Evolutionary conservation across 2,113 vertebrate genomes (phyloP).

Genomic region (Alectura lathami): DNA sequence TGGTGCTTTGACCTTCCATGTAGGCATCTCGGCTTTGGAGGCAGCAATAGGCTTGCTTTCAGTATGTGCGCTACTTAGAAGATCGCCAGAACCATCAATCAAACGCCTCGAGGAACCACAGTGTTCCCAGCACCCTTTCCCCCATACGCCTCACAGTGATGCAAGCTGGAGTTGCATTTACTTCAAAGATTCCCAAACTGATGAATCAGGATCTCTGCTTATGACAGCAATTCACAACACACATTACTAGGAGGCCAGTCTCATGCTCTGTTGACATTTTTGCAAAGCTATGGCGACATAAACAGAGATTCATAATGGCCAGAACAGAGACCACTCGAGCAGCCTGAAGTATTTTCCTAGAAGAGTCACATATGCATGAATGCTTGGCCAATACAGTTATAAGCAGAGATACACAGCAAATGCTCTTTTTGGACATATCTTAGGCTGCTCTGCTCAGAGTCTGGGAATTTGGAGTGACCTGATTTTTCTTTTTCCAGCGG

Average conservation of each 20-base stretch:
- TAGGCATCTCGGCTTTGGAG: neutral
- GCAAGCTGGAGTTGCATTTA: neutral
- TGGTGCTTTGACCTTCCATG: neutral
- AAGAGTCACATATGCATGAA: neutral
- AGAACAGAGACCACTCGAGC: neutral
- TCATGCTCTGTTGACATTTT: neutral
- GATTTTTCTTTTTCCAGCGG: neutral
- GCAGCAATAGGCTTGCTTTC: neutral
- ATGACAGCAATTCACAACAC: neutral
- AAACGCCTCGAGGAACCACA: accelerated
- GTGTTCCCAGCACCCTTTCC: neutral
- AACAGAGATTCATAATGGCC: neutral
- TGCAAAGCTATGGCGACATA: neutral
- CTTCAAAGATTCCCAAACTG: neutral
- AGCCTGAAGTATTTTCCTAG: neutral
- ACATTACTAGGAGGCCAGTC: neutral
- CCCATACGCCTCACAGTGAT: neutral
- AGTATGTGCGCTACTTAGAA: neutral
- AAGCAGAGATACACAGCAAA: neutral
- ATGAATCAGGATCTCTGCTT: neutral
- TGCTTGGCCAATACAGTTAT: neutral
- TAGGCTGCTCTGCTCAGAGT: neutral
- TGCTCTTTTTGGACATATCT: neutral
- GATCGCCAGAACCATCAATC: neutral
- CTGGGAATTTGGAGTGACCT: accelerated